A percentile compares a stretch with the other conserved stretches of the same genome.
Evolutionary conservation across 2,113 vertebrate species (phyloP).

Genomic region (Lophotis ruficrista): DNA sequence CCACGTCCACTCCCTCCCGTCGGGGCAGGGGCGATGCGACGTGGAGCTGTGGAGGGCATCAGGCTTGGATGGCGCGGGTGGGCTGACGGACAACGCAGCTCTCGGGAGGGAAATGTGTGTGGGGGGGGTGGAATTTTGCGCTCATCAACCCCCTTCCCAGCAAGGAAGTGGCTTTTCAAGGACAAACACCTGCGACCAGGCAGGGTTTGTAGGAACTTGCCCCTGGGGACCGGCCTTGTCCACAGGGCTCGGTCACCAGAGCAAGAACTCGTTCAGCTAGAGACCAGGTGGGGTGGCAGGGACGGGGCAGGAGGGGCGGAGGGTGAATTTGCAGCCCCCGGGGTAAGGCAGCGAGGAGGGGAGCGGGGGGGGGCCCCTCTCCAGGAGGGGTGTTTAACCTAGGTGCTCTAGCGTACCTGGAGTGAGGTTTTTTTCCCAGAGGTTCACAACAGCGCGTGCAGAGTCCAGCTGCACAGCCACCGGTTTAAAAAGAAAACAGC

Average conservation of each 20-base stretch:
- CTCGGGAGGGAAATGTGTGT: neutral
- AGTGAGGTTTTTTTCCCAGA: constrained; percentile 64
- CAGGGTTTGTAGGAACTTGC: constrained; percentile 26
- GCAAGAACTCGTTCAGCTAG: neutral
- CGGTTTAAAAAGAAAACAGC: constrained; percentile 21
- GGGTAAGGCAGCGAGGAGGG: constrained; percentile 32
- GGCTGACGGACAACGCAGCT: neutral
- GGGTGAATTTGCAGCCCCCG: neutral
- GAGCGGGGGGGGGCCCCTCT: neutral
- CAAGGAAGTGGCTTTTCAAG: neutral
- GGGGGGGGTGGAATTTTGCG: neutral
- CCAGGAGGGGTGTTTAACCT: constrained; percentile 52
- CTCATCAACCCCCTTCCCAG: neutral
- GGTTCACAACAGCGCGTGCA: constrained; percentile 4
- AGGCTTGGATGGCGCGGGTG: neutral
- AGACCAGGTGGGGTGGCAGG: neutral
- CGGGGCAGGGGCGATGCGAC: fast-evolving
- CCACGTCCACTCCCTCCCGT: fast-evolving
- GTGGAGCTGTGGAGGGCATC: neutral
- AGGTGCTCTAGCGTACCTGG: constrained; percentile 66
- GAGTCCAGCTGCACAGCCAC: constrained; percentile 54
- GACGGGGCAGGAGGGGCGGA: neutral
- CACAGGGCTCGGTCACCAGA: constrained; percentile 16
- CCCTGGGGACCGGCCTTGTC: constrained; percentile 40
- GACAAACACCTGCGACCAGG: constrained; percentile 52